phyloP scores from a whole-genome alignment of 2,888 invertebrate genomes.

The Endotricha flammealis region DNA sequence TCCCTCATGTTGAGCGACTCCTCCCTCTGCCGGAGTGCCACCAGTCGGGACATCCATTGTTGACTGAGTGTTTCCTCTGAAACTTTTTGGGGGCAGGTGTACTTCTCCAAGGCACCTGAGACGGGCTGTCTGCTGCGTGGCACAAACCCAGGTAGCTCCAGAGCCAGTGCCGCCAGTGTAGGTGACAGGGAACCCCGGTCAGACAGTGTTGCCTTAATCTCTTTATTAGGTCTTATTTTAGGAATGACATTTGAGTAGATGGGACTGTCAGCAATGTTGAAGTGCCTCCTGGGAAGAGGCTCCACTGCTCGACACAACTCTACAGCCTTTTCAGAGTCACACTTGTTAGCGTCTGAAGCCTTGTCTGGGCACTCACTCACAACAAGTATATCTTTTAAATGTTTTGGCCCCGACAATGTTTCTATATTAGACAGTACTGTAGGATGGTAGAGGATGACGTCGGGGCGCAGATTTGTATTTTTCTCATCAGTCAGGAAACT shows the following conservation, averaged over 20 bases:
- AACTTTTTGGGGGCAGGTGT: slow-evolving; percentile 63
- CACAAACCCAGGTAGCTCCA: slow-evolving; percentile 69
- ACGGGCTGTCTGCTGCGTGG: slow-evolving; percentile 58
- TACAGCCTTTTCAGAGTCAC: slow-evolving; percentile 66
- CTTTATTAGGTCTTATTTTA: slow-evolving; percentile 28
- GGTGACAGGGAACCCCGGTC: slow-evolving; percentile 51
- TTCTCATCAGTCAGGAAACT: slow-evolving; percentile 53
- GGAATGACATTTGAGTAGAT: slow-evolving; percentile 58
- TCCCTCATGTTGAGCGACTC: slow-evolving; percentile 72
- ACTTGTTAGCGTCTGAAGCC: slow-evolving; percentile 52
- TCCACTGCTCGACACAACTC: slow-evolving; percentile 47
- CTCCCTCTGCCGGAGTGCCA: slow-evolving; percentile 71
- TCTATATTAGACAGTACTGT: slow-evolving; percentile 66
- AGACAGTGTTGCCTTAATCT: slow-evolving; percentile 29
- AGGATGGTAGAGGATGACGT: slow-evolving; percentile 66
- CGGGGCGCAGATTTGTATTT: slow-evolving; percentile 46
- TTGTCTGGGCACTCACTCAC: slow-evolving; percentile 28
- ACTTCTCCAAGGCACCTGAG: slow-evolving; percentile 38
- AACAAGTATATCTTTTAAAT: slow-evolving; percentile 45
- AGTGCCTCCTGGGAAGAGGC: slow-evolving; percentile 48
- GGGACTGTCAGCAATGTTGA: slow-evolving; percentile 46
- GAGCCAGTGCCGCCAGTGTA: slow-evolving; percentile 62
- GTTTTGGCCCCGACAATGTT: slow-evolving; percentile 31
- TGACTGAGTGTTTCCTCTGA: slow-evolving; percentile 75
- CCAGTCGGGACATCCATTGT: slow-evolving; percentile 77